Percentiles rank a stretch among this genome's conserved stretches.
Evolutionary conservation across 2,888 invertebrate species (phyloP).

Genomic region (Drosophila pseudotakahashii): DNA sequence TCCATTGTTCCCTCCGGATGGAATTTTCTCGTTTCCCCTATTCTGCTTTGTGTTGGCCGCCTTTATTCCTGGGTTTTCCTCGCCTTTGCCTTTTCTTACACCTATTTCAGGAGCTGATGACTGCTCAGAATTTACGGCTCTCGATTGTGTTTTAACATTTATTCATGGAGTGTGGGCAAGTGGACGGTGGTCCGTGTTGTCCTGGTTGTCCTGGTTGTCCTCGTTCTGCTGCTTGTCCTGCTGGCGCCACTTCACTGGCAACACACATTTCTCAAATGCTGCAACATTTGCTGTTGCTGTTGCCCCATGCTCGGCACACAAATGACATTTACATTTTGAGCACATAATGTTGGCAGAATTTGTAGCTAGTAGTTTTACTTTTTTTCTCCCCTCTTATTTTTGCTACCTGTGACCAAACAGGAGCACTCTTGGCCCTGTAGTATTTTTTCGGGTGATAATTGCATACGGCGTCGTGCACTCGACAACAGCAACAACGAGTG

Average conservation of each 20-base stretch:
- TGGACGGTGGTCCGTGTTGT: slow-evolving; percentile 13
- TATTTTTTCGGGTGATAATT: slow-evolving; percentile 64
- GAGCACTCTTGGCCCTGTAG: slow-evolving; percentile 42
- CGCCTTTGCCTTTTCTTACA: slow-evolving; percentile 42
- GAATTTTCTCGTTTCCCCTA: slow-evolving; percentile 15
- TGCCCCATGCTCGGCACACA: slow-evolving; percentile 63
- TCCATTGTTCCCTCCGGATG: slow-evolving; percentile 37
- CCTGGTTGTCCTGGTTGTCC: slow-evolving; percentile 16
- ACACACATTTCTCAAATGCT: slow-evolving; percentile 69
- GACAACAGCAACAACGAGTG: slow-evolving; percentile 43
- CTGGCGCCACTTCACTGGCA: slow-evolving; percentile 38
- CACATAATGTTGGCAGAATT: slow-evolving; percentile 59
- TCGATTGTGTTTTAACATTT: slow-evolving; percentile 72
- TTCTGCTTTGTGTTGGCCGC: slow-evolving; percentile 11
- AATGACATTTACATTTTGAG: slow-evolving; percentile 76
- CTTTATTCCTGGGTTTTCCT: slow-evolving; percentile 5
- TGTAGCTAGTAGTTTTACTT: slow-evolving; percentile 26
- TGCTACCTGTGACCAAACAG: slow-evolving; percentile 36
- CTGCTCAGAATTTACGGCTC: slow-evolving; percentile 67
- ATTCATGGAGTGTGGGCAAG: slow-evolving; percentile 57
- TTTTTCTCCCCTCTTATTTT: slow-evolving; percentile 18
- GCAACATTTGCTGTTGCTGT: no score
- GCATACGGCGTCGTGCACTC: slow-evolving; percentile 61
- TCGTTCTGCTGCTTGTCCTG: slow-evolving; percentile 47
- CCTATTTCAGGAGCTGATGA: slow-evolving; percentile 57